Evolutionary conservation across 2,113 vertebrate genomes (phyloP), one percentile per base, ranked within the genome.

Genomic region (Caracal caracal): DNA sequence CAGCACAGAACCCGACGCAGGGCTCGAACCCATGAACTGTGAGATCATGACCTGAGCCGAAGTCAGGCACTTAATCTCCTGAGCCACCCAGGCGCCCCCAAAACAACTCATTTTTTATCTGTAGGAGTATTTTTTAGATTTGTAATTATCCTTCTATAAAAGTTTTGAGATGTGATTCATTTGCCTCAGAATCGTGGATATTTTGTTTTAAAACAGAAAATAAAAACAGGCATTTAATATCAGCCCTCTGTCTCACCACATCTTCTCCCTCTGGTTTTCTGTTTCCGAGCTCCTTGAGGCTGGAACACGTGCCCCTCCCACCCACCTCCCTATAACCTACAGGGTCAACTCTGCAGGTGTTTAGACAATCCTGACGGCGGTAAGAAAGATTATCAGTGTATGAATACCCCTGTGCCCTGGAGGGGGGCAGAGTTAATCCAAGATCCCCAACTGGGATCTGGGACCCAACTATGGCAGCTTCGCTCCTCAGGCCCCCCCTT

Each of bases 121-220:
- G 11, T 47, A 40, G 26, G 56, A 75, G 66, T n/a, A 37, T 35
- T 35, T 75, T 78, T 79, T 43, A 76, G 20, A 59, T 63, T 86
- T 90, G 33, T 35, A 86, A 90, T 73, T 80, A 65, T 22, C 47
- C 19, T 80, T n/a, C 35, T 75, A 24, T 88, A 51, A 53, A 82
- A 43, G 5, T 73, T 49, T 20, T 63, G 65, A 68, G 11, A 81
- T 66, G 75, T 76, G 30, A 86, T 59, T 78, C 24, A 56, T 28
- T 70, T 8, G 86, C 33, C 3, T 70, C 63, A 75, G 56, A 88
- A 56, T 37, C 68, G 75, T 63, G 40, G 49, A 81, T 61, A 76
- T 40, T 95, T 95, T 61, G n/a, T 76, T 84, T 90, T 70, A 51
- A 66, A 79, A 79, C 30, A 24, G 59, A 90, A 79, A 49, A 43